phyloP scores from a whole-genome alignment of 1,140 invertebrate species.

The Bilobella aurantiaca region DNA sequence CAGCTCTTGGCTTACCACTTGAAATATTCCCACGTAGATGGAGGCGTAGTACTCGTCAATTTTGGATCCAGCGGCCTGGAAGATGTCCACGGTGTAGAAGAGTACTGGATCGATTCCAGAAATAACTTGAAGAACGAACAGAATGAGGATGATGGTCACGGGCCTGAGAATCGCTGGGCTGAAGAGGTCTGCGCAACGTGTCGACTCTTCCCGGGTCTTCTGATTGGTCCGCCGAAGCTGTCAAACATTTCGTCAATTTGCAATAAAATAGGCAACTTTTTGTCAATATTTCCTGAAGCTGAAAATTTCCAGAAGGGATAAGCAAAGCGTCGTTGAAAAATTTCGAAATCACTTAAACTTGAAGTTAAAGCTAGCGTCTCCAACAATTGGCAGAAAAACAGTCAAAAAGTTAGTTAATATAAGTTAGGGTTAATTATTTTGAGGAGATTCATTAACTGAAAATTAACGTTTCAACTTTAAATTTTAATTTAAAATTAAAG shows the following conservation, averaged over 20 bases:
- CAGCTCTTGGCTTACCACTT: conserved; percentile 29
- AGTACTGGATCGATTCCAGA: conserved; percentile 56
- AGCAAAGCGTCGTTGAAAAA: too few species aligned
- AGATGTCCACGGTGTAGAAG: conserved; percentile 67
- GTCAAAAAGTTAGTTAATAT: too few species aligned
- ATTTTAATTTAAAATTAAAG: too few species aligned
- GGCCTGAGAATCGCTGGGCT: conserved; percentile 36
- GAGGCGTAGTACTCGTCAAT: conserved; percentile 37
- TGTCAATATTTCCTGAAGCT: too few species aligned
- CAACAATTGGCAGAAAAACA: too few species aligned
- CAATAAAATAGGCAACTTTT: too few species aligned
- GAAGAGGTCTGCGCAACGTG: conserved; percentile 18
- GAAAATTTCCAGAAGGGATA: too few species aligned
- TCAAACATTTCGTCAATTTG: too few species aligned
- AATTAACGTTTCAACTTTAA: conserved; percentile 2
- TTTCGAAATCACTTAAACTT: too few species aligned
- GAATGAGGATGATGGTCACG: conserved; percentile 37
- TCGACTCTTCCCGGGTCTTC: conserved; percentile 34
- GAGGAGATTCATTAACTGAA: too few species aligned
- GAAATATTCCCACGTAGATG: conserved; percentile 41
- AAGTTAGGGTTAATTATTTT: too few species aligned
- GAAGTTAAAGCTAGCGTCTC: too few species aligned
- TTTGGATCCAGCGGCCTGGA: conserved; percentile 41
- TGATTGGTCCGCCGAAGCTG: conserved; percentile 36
- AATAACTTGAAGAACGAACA: conserved; percentile 45